These are phyloP conservation scores for Gasterosteus nipponicus DNA, from an alignment of 2,113 vertebrate species.

Conservation along the genomic window DNA sequence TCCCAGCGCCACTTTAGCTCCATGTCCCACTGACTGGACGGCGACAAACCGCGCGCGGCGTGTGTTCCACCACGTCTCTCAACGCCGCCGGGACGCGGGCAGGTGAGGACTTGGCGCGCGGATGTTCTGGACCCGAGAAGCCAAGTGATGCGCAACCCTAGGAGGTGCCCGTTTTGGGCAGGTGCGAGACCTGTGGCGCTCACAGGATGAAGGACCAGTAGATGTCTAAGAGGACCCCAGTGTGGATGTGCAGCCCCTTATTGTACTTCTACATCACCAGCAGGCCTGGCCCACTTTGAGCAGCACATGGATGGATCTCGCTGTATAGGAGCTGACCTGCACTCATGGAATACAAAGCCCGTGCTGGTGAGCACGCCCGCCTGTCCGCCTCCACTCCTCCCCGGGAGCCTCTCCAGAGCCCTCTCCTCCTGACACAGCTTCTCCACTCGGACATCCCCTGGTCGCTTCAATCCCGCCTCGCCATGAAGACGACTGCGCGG, in stretches of 20 bases:
- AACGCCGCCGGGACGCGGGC: constrained; percentile 4
- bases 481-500: constrained; percentile 61
- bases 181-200: constrained; percentile 78
- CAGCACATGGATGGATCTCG: constrained; percentile 64
- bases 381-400: constrained; percentile 44
- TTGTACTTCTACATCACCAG: constrained; percentile 5
- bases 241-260: constrained; percentile 23
- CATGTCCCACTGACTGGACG: constrained; percentile 65
- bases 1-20: constrained; percentile 45
- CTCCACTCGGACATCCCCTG: constrained; percentile 46
- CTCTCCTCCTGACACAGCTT: constrained; percentile 55
- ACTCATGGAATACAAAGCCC: constrained; percentile 67
- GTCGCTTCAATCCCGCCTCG: constrained; percentile 32
- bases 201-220: constrained; percentile 40
- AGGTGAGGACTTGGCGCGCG: constrained; percentile 9
- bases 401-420: constrained; percentile 41
- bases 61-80: constrained; percentile 1
- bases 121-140: not conserved
- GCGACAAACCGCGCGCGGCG: constrained; percentile 47
- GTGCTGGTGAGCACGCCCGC: constrained; percentile 46
- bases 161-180: constrained; percentile 65
- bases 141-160: constrained; percentile 55
- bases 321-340: constrained; percentile 42
- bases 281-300: constrained; percentile 46
- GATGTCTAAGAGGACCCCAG: constrained; percentile 32